A percentile compares a stretch with the other conserved stretches of the same genome.
Conservation (phyloP, 1,140 invertebrate species). For the Macrostomum lignano region DNA sequence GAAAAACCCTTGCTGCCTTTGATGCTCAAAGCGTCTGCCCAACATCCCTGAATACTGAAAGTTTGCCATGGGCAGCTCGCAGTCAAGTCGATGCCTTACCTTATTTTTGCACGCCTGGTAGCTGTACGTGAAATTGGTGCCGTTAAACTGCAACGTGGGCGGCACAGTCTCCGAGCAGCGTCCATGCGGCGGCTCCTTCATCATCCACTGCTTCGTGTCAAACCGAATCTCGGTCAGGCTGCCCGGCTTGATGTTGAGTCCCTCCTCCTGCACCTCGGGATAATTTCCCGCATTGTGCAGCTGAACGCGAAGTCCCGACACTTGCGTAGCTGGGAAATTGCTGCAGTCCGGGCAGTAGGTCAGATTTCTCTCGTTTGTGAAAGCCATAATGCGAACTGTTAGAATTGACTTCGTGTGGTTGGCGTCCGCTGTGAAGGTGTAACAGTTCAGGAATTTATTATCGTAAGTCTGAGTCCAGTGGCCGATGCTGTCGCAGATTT, state of each 20-base stretch:
- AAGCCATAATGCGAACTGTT: background rate
- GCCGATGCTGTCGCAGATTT: background rate
- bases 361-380: background rate
- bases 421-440: background rate
- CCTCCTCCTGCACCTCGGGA: background rate
- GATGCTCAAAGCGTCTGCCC: too few species aligned
- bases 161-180: background rate
- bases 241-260: background rate
- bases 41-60: too few species aligned
- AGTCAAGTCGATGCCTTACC: too few species aligned
- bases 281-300: constrained; percentile 1
- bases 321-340: background rate
- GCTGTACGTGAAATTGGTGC: background rate
- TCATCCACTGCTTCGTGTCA: background rate
- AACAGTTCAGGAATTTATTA: background rate
- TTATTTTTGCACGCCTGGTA: constrained; percentile 1
- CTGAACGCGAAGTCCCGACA: background rate
- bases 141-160: background rate
- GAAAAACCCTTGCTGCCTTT: too few species aligned
- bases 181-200: constrained; percentile 4
- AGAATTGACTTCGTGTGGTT: background rate
- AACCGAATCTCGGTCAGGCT: background rate
- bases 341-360: background rate
- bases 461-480: background rate
- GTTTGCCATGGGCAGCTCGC: too few species aligned